Conservation (phyloP, 2,888 invertebrate genomes). For the Liposcelis brunnea region DNA sequence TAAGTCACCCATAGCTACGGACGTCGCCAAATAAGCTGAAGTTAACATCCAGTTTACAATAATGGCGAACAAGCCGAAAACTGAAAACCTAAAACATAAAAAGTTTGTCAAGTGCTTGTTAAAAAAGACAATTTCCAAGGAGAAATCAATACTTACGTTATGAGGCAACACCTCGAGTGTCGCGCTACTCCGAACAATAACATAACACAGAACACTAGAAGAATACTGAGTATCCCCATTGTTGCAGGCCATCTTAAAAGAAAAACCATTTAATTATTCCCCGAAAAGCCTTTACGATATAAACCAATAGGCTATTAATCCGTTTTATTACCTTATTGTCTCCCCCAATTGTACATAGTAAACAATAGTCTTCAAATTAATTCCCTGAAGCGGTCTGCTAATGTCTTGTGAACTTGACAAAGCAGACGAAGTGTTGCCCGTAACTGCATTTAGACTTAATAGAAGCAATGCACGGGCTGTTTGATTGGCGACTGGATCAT, state of each 20-base stretch:
- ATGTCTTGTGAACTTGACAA: conserved; percentile 61
- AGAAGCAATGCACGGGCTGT: conserved; percentile 55
- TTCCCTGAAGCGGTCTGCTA: conserved; percentile 48
- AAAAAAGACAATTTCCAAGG: background rate
- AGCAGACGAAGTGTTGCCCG: conserved; percentile 57
- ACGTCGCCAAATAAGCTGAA: conserved; percentile 67
- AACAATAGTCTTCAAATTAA: conserved; percentile 38
- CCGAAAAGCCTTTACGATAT: too few species aligned
- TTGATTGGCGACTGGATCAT: conserved; percentile 58
- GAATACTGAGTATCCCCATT: conserved; percentile 69
- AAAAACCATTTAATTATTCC: conserved; percentile 11
- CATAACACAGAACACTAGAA: conserved; percentile 74
- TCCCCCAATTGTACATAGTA: conserved; percentile 22
- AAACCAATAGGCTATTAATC: too few species aligned
- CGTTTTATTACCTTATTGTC: conserved; percentile 19
- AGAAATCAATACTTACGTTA: conserved; percentile 36
- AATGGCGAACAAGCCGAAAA: conserved; percentile 69
- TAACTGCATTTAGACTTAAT: conserved; percentile 47
- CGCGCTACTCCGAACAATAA: conserved; percentile 76
- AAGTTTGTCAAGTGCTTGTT: background rate
- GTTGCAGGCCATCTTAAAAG: conserved; percentile 62
- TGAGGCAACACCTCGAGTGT: conserved; percentile 75
- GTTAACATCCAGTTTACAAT: conserved; percentile 79
- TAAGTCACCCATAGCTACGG: conserved; percentile 67
- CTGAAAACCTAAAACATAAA: conserved; percentile 44